These are phyloP conservation scores for Smittia aterrima DNA, from an alignment of 2,888 invertebrate genomes.

Conservation along the genomic window DNA sequence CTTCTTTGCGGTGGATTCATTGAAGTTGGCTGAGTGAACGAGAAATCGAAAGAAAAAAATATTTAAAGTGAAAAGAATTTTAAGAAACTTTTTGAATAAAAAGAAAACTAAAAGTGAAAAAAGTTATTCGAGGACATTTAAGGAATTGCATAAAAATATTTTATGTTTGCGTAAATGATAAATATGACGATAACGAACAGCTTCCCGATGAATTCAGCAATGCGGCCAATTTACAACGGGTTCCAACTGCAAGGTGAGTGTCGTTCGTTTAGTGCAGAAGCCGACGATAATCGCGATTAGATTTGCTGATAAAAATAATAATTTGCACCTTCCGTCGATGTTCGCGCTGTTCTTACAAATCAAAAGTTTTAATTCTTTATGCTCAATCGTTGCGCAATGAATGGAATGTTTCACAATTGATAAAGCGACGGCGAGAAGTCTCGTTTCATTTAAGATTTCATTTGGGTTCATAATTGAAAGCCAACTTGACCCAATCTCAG, in stretches of 20 bases:
- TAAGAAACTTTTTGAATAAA: not conserved
- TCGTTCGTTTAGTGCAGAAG: too few relatives aligned
- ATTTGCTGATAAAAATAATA: not conserved
- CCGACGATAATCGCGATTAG: not conserved
- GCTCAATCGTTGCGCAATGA: constrained; percentile 14
- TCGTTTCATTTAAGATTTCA: too few relatives aligned
- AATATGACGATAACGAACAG: constrained; percentile 54
- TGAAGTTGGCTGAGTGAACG: not conserved
- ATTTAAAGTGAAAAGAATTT: not conserved
- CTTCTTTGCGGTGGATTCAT: not conserved
- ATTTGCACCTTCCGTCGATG: not conserved
- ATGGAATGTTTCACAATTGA: not conserved
- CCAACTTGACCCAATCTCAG: not conserved
- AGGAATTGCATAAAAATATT: not conserved
- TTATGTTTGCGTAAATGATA: constrained; percentile 39
- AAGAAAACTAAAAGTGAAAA: not conserved
- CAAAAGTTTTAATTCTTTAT: not conserved
- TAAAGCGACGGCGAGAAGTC: too few relatives aligned
- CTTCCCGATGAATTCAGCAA: constrained; percentile 47
- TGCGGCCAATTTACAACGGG: constrained; percentile 54
- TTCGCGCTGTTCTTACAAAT: not conserved
- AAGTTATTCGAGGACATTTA: not conserved
- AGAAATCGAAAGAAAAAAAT: not conserved
- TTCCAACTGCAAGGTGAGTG: constrained; percentile 53
- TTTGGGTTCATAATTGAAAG: too few relatives aligned